A percentile compares a stretch with the other conserved stretches of the same genome.
Conservation (phyloP, 2,113 vertebrate genomes). For the Malaclemys terrapin region DNA sequence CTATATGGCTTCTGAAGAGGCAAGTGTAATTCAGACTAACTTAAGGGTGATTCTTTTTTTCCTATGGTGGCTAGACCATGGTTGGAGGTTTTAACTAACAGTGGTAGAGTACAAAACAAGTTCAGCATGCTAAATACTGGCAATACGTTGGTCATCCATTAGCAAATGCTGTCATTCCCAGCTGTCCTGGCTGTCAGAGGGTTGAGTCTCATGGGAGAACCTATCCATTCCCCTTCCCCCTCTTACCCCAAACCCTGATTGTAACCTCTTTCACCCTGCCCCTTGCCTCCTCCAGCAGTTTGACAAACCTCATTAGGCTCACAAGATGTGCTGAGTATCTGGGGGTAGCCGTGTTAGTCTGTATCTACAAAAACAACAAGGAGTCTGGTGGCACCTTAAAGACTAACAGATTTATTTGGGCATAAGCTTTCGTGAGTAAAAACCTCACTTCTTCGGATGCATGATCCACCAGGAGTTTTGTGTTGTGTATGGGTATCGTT, state of each 20-base stretch:
- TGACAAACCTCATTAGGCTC: not conserved
- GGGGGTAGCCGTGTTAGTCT: no score
- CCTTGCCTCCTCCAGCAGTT: not conserved
- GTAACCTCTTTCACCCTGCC: not conserved
- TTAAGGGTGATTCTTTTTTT: not conserved
- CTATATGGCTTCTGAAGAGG: not conserved
- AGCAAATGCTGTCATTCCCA: no score
- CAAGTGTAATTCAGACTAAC: not conserved
- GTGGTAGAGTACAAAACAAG: no score
- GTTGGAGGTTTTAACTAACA: no score
- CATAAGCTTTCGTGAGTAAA: no score
- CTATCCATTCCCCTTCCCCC: accelerated
- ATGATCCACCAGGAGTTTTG: not conserved
- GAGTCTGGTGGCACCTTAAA: no score
- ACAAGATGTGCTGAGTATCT: accelerated
- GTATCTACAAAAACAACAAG: no score
- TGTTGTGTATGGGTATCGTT: not conserved
- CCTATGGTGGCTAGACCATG: not conserved
- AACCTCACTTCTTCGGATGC: no score
- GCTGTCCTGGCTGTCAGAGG: no score
- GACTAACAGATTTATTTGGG: no score
- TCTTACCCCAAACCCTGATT: not conserved
- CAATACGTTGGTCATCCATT: no score
- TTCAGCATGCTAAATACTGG: no score
- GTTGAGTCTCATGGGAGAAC: not conserved